Evolutionary conservation across 2,113 vertebrate species (phyloP).

Genomic region (Percina caprodes): DNA sequence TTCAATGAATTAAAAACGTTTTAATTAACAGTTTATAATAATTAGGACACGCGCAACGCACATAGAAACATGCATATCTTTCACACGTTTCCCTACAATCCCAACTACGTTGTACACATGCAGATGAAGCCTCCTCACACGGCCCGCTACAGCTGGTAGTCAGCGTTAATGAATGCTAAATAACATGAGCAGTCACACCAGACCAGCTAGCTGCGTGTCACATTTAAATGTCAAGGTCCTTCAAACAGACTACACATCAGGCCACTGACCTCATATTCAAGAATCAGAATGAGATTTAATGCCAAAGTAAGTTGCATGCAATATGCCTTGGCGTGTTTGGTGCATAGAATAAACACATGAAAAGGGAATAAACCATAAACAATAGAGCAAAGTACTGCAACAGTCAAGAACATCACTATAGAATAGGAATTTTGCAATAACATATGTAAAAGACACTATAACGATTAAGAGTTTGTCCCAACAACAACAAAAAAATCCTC

Average conservation of each 20-base stretch:
- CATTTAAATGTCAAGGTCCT: slow-evolving; percentile 19
- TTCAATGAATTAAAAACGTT: background rate
- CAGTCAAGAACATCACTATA: too few species aligned
- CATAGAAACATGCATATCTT: background rate
- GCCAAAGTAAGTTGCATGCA: too few species aligned
- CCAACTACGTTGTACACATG: slow-evolving; percentile 36
- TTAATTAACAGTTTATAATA: too few species aligned
- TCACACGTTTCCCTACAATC: background rate
- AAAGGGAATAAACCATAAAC: too few species aligned
- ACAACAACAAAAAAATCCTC: background rate
- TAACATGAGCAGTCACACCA: slow-evolving; percentile 9
- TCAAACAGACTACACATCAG: background rate
- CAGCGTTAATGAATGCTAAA: background rate
- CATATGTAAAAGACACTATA: too few species aligned
- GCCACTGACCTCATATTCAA: background rate
- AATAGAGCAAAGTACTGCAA: too few species aligned
- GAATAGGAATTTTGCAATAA: too few species aligned
- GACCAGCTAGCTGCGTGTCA: slow-evolving; percentile 1
- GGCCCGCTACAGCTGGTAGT: background rate
- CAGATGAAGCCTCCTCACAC: slow-evolving; percentile 5
- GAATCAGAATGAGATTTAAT: too few species aligned
- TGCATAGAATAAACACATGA: too few species aligned
- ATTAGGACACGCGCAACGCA: background rate
- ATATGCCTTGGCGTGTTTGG: too few species aligned
- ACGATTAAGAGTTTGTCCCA: background rate